These are phyloP conservation scores for Cephonodes hylas DNA, from an alignment of 2,888 invertebrate species.

Conservation along the genomic window DNA sequence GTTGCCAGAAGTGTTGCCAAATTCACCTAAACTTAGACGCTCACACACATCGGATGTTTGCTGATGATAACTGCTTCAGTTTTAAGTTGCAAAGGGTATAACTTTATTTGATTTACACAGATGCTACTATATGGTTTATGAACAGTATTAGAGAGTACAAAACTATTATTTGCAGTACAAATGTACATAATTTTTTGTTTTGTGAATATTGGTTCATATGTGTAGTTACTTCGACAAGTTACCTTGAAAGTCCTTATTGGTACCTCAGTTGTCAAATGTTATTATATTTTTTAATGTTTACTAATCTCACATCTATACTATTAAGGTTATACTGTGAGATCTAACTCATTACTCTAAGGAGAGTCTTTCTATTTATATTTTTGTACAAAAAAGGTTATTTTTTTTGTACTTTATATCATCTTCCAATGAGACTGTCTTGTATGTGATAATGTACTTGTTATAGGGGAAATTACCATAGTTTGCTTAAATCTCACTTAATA, in stretches of 20 bases:
- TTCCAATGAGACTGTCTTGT: conserved; percentile 61
- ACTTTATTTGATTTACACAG: neutral
- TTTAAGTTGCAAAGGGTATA: neutral
- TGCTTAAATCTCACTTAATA: conserved; percentile 2
- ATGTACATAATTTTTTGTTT: conserved; percentile 17
- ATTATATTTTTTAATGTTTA: conserved; percentile 7
- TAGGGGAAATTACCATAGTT: conserved; percentile 36
- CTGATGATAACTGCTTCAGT: conserved; percentile 32
- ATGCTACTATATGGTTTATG: conserved; percentile 1
- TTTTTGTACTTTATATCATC: conserved; percentile 56
- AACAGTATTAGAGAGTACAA: conserved; percentile 42
- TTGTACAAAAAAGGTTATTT: conserved; percentile 41
- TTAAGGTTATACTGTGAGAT: conserved; percentile 5
- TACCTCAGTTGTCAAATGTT: neutral
- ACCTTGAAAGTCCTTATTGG: neutral
- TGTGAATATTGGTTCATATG: conserved; percentile 28
- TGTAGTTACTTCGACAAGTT: conserved; percentile 16
- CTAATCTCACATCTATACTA: conserved; percentile 5
- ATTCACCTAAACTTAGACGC: conserved; percentile 70
- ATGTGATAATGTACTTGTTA: conserved; percentile 61
- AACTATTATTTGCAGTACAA: conserved; percentile 38
- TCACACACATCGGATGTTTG: conserved; percentile 28
- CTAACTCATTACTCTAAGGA: conserved; percentile 8
- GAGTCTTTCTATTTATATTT: conserved; percentile 31
- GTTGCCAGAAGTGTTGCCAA: conserved; percentile 82